phyloP scores from a whole-genome alignment of 2,888 invertebrate genomes.

The Epinotia bilunana region DNA sequence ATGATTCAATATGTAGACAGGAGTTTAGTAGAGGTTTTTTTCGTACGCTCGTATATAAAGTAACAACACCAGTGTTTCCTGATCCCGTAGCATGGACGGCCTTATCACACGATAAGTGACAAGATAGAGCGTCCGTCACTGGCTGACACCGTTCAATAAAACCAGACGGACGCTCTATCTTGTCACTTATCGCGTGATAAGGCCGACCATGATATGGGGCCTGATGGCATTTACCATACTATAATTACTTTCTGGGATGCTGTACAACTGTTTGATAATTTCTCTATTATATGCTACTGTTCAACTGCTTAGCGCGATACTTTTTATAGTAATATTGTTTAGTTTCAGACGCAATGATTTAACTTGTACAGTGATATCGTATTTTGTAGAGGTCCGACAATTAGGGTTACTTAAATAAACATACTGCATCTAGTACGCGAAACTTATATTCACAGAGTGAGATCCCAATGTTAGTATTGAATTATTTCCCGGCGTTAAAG shows the following conservation, averaged over 20 bases:
- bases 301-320: slow-evolving; percentile 21
- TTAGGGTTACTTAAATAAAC: slow-evolving; percentile 5
- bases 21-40: neutral
- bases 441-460: neutral
- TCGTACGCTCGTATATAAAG: neutral
- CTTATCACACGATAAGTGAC: too few species aligned
- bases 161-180: too few species aligned
- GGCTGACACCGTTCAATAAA: too few species aligned
- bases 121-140: too few species aligned
- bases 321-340: neutral
- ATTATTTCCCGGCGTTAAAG: neutral
- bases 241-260: slow-evolving; percentile 11
- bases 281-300: slow-evolving; percentile 19
- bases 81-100: too few species aligned
- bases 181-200: too few species aligned
- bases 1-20: neutral
- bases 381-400: slow-evolving; percentile 10
- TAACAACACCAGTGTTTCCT: neutral
- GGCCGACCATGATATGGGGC: too few species aligned
- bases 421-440: neutral
- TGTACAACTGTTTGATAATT: slow-evolving; percentile 6
- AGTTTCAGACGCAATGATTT: neutral
- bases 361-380: slow-evolving; percentile 6
- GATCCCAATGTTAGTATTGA: slow-evolving; percentile 3
- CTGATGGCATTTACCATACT: neutral